Conservation (phyloP, 2,888 invertebrate species). For the Stenotaenia linearis region DNA sequence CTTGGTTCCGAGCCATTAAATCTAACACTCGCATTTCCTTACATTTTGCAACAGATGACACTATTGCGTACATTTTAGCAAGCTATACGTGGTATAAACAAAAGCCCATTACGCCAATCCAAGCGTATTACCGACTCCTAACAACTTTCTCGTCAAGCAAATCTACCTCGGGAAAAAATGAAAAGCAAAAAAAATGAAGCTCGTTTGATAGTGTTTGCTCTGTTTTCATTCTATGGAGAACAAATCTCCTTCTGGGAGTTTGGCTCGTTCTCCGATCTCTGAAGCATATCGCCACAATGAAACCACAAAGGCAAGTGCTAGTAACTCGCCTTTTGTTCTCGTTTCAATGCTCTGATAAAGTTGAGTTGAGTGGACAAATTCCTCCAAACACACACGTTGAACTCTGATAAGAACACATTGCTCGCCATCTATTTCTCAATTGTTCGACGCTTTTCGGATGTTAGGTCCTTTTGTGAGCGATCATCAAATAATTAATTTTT, state of each 20-base stretch:
- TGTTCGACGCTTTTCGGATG: not conserved
- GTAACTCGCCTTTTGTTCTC: conserved; percentile 20
- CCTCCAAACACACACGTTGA: not conserved
- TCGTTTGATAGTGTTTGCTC: conserved; percentile 2
- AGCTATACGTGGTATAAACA: not conserved
- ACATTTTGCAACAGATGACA: not conserved
- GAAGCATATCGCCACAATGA: conserved; percentile 21
- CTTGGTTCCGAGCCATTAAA: not conserved
- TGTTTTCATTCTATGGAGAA: not conserved
- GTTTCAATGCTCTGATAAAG: conserved; percentile 23
- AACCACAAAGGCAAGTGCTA: conserved; percentile 6
- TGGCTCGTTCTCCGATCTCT: conserved; percentile 6
- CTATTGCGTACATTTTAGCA: not conserved
- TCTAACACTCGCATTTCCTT: not conserved
- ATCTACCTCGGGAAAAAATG: not conserved
- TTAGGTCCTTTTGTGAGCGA: not conserved
- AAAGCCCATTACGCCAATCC: not conserved
- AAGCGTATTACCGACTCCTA: not conserved
- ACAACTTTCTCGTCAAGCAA: not conserved
- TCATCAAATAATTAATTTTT: not conserved
- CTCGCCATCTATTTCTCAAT: not conserved
- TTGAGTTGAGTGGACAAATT: conserved; percentile 24
- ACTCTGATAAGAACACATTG: not conserved
- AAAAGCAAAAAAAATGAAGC: not conserved
- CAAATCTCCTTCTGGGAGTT: not conserved